These are phyloP conservation scores for Lacerta bilineata DNA, from an alignment of 2,797 vertebrate species.

Conservation along the genomic window DNA sequence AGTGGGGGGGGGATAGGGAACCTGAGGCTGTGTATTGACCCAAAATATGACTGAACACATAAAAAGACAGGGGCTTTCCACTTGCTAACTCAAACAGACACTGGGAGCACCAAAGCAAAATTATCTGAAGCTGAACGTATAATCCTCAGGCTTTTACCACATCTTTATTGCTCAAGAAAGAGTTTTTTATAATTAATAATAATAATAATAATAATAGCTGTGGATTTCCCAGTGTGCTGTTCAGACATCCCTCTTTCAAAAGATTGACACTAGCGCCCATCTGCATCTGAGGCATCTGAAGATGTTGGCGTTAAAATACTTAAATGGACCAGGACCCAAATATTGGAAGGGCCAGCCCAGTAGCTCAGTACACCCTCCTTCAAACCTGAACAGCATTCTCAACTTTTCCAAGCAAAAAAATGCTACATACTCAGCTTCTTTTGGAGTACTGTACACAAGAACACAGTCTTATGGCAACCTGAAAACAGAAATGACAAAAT, in stretches of 20 bases:
- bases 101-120: conserved; percentile 54
- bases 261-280: background rate
- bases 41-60: conserved; percentile 61
- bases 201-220: conserved; percentile 40
- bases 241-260: conserved; percentile 57
- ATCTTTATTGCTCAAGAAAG: conserved; percentile 52
- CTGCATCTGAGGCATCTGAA: too few species aligned
- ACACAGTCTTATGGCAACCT: too few species aligned
- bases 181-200: background rate
- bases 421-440: too few species aligned
- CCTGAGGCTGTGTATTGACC: conserved; percentile 74
- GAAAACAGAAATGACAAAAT: too few species aligned
- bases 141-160: conserved; percentile 53
- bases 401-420: too few species aligned
- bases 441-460: too few species aligned
- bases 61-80: conserved; percentile 55
- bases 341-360: too few species aligned
- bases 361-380: too few species aligned
- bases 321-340: too few species aligned
- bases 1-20: conserved; percentile 60
- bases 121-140: conserved; percentile 45
- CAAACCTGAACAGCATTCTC: too few species aligned
- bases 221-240: conserved; percentile 71
- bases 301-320: too few species aligned
- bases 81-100: conserved; percentile 61